Percentiles rank a stretch among this genome's conserved stretches.
These are phyloP conservation scores for Nannobrachium achirus DNA, from an alignment of 2,113 vertebrate species.

Conservation along the genomic window DNA sequence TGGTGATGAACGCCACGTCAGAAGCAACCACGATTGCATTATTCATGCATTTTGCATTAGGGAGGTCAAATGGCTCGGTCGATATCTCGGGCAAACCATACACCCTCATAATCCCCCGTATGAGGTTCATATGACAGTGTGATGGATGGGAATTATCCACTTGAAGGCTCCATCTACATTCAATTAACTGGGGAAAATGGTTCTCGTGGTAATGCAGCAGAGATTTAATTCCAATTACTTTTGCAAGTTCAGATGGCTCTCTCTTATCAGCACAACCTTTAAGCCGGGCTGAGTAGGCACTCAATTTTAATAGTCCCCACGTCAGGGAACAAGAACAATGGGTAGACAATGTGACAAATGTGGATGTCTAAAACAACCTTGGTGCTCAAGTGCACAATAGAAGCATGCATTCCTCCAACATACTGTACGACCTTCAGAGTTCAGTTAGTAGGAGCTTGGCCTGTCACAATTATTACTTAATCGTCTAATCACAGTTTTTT, in stretches of 20 bases:
- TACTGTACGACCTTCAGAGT: neutral
- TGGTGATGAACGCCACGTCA: conserved; percentile 30
- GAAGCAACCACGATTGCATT: conserved; percentile 25
- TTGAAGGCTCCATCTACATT: neutral
- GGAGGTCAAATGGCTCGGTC: neutral
- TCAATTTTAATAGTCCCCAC: neutral
- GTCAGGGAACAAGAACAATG: neutral
- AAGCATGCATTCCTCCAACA: neutral
- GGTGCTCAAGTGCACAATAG: no score
- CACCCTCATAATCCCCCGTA: conserved; percentile 14
- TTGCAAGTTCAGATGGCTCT: neutral
- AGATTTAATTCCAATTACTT: conserved; percentile 11
- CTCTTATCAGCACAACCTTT: neutral
- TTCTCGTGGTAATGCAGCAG: conserved; percentile 20
- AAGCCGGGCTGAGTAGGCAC: neutral
- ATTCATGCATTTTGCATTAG: conserved; percentile 1
- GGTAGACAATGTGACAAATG: neutral
- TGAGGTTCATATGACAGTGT: conserved; percentile 6
- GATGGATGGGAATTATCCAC: conserved; percentile 7
- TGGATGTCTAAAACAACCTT: no score
- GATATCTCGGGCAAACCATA: conserved; percentile 2
- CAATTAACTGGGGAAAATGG: neutral
- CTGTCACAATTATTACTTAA: no score
- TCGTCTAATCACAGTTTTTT: no score
- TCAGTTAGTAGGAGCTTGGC: neutral